These are phyloP conservation scores for Aelia acuminata DNA, from an alignment of 2,888 invertebrate species.

Conservation along the genomic window DNA sequence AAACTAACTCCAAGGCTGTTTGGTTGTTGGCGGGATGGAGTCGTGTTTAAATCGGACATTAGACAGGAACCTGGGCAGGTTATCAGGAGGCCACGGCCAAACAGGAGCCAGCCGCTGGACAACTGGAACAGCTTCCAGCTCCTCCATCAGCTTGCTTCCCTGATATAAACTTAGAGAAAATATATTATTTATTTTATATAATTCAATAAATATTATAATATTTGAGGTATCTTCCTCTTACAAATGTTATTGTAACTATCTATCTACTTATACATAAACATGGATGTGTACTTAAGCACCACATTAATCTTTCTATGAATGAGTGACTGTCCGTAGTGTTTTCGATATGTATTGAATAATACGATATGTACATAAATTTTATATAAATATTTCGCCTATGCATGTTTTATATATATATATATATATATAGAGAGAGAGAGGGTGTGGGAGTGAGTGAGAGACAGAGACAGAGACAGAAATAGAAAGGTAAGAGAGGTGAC, in stretches of 20 bases:
- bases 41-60: constrained; percentile 2
- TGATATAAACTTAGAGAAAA: constrained; percentile 31
- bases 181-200: constrained; percentile 35
- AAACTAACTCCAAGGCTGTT: too few relatives aligned
- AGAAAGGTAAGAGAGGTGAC: too few relatives aligned
- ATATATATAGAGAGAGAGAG: too few relatives aligned
- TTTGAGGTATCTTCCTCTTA: not conserved
- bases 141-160: not conserved
- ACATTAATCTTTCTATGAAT: too few relatives aligned
- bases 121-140: not conserved
- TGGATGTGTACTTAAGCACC: not conserved
- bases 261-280: not conserved
- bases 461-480: too few relatives aligned
- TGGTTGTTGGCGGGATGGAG: not conserved
- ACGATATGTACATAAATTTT: too few relatives aligned
- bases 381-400: too few relatives aligned
- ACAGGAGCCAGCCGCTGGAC: constrained; percentile 2
- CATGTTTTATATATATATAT: too few relatives aligned
- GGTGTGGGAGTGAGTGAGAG: too few relatives aligned
- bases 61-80: not conserved
- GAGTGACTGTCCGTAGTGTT: too few relatives aligned
- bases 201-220: constrained; percentile 29
- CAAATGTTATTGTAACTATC: not conserved
- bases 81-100: not conserved
- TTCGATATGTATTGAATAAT: too few relatives aligned